Conservation (phyloP, 2,113 vertebrate genomes). For the Mustelus asterias region DNA sequence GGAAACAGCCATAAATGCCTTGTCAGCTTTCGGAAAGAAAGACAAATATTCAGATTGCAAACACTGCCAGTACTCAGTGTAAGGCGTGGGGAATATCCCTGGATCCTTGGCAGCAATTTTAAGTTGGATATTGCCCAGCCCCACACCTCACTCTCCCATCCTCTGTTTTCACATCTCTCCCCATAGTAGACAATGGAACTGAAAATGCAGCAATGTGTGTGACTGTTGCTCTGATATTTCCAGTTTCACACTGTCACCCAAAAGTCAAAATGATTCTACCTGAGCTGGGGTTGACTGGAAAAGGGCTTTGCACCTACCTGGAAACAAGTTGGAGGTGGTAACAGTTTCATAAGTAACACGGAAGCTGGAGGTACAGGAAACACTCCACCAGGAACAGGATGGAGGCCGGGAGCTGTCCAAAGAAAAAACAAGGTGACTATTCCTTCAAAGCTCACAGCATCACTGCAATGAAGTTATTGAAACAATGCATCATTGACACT, state of each 20-base stretch:
- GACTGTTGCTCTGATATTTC: background rate
- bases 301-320: slow-evolving; percentile 63
- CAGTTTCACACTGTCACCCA: background rate
- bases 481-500: background rate
- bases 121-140: background rate
- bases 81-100: background rate
- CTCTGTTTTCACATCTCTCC: background rate
- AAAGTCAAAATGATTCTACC: background rate
- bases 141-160: background rate
- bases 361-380: slow-evolving; percentile 94
- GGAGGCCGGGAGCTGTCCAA: slow-evolving; percentile 80
- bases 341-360: slow-evolving; percentile 92
- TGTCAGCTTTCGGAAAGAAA: background rate
- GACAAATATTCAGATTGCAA: background rate
- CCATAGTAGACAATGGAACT: background rate
- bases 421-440: background rate
- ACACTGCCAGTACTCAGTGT: background rate
- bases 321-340: slow-evolving; percentile 89
- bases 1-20: background rate
- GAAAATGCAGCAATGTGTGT: background rate
- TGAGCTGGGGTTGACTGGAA: background rate
- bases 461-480: slow-evolving; percentile 33
- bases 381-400: slow-evolving; percentile 92
- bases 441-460: background rate
- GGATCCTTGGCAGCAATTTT: background rate